Conservation (phyloP, 2,797 vertebrate species). For the Manis pentadactyla region DNA sequence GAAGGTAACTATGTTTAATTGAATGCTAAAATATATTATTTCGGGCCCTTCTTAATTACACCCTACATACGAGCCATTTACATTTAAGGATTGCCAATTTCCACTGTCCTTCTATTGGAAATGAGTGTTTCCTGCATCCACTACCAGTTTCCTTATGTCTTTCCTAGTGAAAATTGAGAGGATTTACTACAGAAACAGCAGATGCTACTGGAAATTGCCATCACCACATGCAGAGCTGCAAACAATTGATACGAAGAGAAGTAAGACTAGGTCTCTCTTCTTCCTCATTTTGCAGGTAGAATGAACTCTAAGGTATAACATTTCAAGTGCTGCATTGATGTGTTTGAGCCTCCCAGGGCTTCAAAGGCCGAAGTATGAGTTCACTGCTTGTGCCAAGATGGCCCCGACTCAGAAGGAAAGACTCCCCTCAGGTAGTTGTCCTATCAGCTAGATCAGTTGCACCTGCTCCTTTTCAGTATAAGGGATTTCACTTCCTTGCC, state of each 20-base stretch:
- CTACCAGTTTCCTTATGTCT: neutral
- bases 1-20: neutral
- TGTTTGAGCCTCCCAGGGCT: neutral
- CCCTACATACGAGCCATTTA: neutral
- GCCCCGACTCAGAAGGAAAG: neutral
- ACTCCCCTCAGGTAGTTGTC: neutral
- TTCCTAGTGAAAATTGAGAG: neutral
- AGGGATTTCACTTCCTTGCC: neutral
- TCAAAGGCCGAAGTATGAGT: neutral
- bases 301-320: neutral
- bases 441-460: neutral
- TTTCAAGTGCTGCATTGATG: neutral
- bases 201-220: neutral
- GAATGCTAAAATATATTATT: neutral
- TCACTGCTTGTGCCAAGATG: neutral
- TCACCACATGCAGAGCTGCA: neutral
- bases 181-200: neutral
- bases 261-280: neutral
- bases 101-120: neutral
- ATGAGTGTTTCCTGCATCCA: neutral
- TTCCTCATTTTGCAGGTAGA: neutral
- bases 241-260: neutral
- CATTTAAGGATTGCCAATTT: neutral
- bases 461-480: neutral
- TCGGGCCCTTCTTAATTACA: neutral